Evolutionary conservation across 2,888 invertebrate genomes (phyloP).

Genomic region (Sceliomorpha sp.): DNA sequence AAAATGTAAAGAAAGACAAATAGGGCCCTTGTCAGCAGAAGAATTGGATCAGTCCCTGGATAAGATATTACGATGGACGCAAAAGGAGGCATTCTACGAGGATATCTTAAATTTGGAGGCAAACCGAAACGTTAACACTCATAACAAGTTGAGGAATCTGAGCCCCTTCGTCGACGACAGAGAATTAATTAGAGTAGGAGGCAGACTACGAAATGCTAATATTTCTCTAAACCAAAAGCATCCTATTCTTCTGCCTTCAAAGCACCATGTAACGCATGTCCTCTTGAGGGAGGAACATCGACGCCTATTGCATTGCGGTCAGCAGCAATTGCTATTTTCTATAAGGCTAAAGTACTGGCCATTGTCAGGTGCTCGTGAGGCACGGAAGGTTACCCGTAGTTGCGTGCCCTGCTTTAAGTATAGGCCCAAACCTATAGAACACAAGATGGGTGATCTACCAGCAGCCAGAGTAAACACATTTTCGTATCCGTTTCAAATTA

Average conservation of each 20-base stretch:
- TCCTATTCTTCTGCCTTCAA: slow-evolving; percentile 57
- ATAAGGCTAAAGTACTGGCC: slow-evolving; percentile 7
- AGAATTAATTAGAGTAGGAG: slow-evolving; percentile 57
- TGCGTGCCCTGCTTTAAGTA: slow-evolving; percentile 33
- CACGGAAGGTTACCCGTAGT: slow-evolving; percentile 5
- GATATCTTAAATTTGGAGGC: too few species aligned
- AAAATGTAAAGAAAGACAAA: too few species aligned
- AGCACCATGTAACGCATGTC: slow-evolving; percentile 55
- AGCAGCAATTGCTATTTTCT: neutral
- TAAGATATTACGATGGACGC: too few species aligned
- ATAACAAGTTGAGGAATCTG: neutral
- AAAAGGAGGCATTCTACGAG: too few species aligned
- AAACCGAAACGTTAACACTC: too few species aligned
- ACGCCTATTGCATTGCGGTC: neutral
- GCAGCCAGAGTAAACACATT: neutral
- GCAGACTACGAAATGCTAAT: slow-evolving; percentile 51
- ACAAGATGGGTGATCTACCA: slow-evolving; percentile 18
- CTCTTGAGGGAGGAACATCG: slow-evolving; percentile 35
- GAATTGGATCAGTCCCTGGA: too few species aligned
- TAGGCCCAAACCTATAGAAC: slow-evolving; percentile 15
- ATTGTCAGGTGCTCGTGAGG: slow-evolving; percentile 10
- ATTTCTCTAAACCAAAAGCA: slow-evolving; percentile 43
- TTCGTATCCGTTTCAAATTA: slow-evolving; percentile 14
- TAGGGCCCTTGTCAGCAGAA: too few species aligned
- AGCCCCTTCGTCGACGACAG: neutral